Evolutionary conservation across 2,113 vertebrate species (phyloP).

Genomic region (Artemisiospiza belli): DNA sequence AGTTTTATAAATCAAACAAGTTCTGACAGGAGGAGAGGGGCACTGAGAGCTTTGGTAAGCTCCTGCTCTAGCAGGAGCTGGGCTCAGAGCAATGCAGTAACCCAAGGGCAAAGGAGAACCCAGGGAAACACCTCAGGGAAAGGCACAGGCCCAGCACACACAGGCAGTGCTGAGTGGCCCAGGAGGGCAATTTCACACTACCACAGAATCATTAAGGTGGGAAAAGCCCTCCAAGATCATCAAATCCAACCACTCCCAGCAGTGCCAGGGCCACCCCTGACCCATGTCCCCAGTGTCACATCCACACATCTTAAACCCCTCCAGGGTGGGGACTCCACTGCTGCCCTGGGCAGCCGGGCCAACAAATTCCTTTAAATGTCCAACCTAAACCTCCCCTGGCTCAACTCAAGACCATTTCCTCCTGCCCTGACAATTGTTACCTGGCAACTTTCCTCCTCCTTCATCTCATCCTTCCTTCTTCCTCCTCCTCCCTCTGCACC

Average conservation of each 20-base stretch:
- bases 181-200: not conserved
- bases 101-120: not conserved
- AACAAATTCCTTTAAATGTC: not conserved
- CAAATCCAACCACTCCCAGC: not conserved
- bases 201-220: not conserved
- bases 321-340: not conserved
- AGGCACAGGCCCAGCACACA: not conserved
- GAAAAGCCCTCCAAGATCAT: not conserved
- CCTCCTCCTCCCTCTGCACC: not conserved
- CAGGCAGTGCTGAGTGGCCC: fast-evolving
- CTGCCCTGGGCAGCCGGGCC: not conserved
- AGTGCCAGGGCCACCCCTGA: not conserved
- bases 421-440: not conserved
- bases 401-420: not conserved
- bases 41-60: not conserved
- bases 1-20: not conserved
- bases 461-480: not conserved
- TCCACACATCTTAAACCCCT: not conserved
- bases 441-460: not conserved
- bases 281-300: not conserved
- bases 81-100: not conserved
- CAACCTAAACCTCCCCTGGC: not conserved
- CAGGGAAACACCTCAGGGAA: not conserved
- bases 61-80: not conserved
- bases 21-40: not conserved